A percentile compares a stretch with the other conserved stretches of the same genome.
These are phyloP conservation scores for Anthopleura sola DNA, from an alignment of 64 coral and sea anemone species.

Conservation along the genomic window DNA sequence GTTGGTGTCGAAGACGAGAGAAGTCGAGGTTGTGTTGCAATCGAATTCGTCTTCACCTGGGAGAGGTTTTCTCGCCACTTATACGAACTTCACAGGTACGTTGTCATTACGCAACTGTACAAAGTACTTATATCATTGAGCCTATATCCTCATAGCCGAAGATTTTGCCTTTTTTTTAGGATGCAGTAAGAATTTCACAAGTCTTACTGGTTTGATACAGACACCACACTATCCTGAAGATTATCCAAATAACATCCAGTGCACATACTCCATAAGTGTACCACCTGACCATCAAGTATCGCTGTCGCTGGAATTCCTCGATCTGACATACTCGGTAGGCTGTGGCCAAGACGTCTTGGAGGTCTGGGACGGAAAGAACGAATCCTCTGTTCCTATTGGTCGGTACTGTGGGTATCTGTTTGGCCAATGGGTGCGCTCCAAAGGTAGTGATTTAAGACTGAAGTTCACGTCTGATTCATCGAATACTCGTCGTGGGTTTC, in stretches of 20 bases:
- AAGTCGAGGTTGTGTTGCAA: neutral
- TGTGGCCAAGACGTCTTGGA: neutral
- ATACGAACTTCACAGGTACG: neutral
- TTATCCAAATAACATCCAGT: conserved; percentile 18
- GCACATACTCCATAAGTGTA: conserved; percentile 20
- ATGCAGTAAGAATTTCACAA: conserved; percentile 8
- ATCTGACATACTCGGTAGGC: conserved; percentile 7
- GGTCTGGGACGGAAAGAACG: conserved; percentile 3
- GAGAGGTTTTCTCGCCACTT: conserved; percentile 8
- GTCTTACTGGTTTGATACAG: neutral
- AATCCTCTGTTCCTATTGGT: conserved; percentile 16
- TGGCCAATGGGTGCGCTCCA: conserved; percentile 21
- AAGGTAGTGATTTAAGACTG: neutral
- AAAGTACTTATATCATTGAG: no score
- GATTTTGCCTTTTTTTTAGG: neutral
- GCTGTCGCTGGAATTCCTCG: conserved; percentile 18
- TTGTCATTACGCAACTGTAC: no score
- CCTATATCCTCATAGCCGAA: no score
- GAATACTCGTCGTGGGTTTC: neutral
- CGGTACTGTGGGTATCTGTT: conserved; percentile 14
- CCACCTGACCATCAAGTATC: neutral
- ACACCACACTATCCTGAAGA: conserved; percentile 11
- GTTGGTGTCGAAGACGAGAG: neutral
- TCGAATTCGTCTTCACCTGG: neutral
- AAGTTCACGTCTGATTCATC: conserved; percentile 1